These are phyloP conservation scores for Acleris literana DNA, from an alignment of 2,888 invertebrate species.

Conservation along the genomic window DNA sequence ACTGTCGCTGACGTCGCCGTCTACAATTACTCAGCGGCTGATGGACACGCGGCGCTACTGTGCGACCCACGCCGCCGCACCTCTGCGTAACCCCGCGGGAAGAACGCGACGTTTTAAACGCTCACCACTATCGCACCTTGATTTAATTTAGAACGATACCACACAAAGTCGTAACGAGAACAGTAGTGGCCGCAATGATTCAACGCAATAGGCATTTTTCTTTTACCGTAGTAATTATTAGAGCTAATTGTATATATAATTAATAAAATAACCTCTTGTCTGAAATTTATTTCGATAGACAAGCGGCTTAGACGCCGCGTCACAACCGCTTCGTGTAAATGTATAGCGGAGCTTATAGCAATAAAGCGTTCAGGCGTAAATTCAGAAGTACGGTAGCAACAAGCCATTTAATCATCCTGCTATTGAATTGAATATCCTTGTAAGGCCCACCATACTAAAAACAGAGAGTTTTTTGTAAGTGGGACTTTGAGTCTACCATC, in stretches of 20 bases:
- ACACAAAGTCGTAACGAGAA: no score
- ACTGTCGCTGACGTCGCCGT: conserved; percentile 37
- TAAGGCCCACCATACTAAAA: no score
- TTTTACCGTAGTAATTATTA: no score
- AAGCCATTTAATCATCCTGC: conserved; percentile 21
- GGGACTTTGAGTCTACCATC: no score
- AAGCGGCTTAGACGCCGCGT: background rate
- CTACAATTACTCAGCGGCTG: conserved; percentile 63
- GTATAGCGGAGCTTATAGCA: background rate
- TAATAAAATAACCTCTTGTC: background rate
- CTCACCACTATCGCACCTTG: background rate
- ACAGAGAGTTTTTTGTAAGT: no score
- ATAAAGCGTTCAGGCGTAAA: conserved; percentile 21
- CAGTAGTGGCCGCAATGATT: no score
- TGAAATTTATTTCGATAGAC: background rate
- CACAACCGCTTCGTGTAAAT: conserved; percentile 10
- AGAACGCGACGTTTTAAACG: background rate
- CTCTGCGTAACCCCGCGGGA: conserved; percentile 31
- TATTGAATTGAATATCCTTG: conserved; percentile 7
- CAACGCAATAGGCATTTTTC: no score
- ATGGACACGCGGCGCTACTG: conserved; percentile 62
- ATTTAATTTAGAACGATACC: no score
- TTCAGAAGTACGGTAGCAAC: conserved; percentile 18
- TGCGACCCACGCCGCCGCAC: conserved; percentile 47
- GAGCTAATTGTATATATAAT: background rate